phyloP scores from a whole-genome alignment of 2,888 invertebrate genomes.

The Flabesymbios commensalis region DNA sequence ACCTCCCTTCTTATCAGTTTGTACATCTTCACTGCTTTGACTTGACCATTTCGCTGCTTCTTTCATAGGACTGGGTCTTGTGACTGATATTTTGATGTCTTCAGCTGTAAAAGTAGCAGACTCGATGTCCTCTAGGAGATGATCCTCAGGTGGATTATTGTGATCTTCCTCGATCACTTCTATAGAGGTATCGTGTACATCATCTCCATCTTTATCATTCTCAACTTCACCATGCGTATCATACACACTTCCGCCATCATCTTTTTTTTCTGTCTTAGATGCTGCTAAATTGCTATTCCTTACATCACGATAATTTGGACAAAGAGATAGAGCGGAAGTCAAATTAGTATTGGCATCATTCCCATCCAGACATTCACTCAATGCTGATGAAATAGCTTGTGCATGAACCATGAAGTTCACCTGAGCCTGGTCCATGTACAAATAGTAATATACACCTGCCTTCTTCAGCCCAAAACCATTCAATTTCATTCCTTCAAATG shows the following conservation, averaged over 20 bases:
- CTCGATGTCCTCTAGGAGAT: conserved; percentile 2
- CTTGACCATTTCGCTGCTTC: too few relatives aligned
- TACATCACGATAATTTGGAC: too few relatives aligned
- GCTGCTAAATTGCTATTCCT: too few relatives aligned
- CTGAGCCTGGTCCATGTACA: conserved; percentile 57
- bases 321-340: too few relatives aligned
- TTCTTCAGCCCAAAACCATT: conserved; percentile 68
- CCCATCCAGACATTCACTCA: too few relatives aligned
- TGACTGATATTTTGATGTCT: conserved; percentile 33
- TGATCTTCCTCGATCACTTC: background rate
- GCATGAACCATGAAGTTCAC: conserved; percentile 39
- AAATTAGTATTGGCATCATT: too few relatives aligned
- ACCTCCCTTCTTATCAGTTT: too few relatives aligned
- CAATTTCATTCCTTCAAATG: conserved; percentile 67
- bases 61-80: conserved; percentile 32
- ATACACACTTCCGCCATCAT: background rate
- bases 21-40: too few relatives aligned
- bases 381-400: conserved; percentile 32
- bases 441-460: conserved; percentile 69
- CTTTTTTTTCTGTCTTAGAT: too few relatives aligned
- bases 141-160: too few relatives aligned
- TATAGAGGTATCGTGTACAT: background rate
- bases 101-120: conserved; percentile 6
- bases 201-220: background rate
- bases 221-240: background rate